A percentile compares a stretch with the other conserved stretches of the same genome.
These are phyloP conservation scores for Nyctibius bracteatus DNA, from an alignment of 2,113 vertebrate genomes.

Conservation along the genomic window DNA sequence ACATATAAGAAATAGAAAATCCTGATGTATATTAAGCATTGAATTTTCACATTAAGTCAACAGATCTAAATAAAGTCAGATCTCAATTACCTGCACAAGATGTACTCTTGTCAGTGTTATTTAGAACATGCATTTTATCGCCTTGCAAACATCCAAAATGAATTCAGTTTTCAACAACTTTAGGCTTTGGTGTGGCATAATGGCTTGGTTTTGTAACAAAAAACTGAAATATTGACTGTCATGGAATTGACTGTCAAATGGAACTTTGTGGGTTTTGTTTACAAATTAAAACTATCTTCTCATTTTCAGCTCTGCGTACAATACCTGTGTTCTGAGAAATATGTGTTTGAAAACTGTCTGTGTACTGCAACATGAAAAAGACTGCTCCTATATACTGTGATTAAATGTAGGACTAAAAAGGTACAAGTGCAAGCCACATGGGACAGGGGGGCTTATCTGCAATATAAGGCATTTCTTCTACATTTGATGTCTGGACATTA, in stretches of 20 bases:
- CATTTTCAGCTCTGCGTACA: not conserved
- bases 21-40: not conserved
- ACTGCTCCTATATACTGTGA: not conserved
- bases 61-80: not conserved
- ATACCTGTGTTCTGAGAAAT: not conserved
- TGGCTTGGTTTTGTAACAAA: not conserved
- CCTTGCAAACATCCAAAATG: not conserved
- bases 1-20: not conserved
- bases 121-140: not conserved
- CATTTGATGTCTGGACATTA: not conserved
- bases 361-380: not conserved
- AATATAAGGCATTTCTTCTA: not conserved
- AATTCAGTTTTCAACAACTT: not conserved
- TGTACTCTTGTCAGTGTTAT: not conserved
- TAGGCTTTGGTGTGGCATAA: not conserved
- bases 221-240: not conserved
- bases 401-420: not conserved
- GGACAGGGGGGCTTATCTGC: not conserved
- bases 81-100: not conserved
- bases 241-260: not conserved
- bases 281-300: not conserved
- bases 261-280: not conserved
- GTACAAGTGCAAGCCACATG: not conserved
- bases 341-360: not conserved
- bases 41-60: not conserved